A percentile compares a stretch with the other conserved stretches of the same genome.
These are phyloP conservation scores for Oryzias woworae DNA, from an alignment of 2,113 vertebrate genomes.

Conservation along the genomic window DNA sequence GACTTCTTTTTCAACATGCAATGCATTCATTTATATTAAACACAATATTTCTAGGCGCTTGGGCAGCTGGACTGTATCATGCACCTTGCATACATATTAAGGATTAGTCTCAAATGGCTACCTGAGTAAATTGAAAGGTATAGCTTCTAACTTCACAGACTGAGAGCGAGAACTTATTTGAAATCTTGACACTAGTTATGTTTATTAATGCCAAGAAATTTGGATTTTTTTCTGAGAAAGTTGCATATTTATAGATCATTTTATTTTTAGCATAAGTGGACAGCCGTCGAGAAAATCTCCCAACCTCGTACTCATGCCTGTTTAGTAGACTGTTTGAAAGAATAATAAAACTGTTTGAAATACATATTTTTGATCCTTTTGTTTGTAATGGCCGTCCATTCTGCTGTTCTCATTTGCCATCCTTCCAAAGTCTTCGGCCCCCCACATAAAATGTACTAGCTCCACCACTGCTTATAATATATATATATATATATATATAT, in stretches of 20 bases:
- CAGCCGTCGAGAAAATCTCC: background rate
- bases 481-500: too few relatives aligned
- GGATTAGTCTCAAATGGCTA: background rate
- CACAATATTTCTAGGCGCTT: too few relatives aligned
- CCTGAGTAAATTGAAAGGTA: background rate
- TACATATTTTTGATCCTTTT: too few relatives aligned
- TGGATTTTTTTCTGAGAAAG: conserved; percentile 1
- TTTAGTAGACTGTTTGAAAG: too few relatives aligned
- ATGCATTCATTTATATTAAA: background rate
- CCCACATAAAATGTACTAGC: too few relatives aligned
- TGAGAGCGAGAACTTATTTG: background rate
- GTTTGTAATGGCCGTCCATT: too few relatives aligned
- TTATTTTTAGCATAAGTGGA: background rate
- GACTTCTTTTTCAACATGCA: background rate
- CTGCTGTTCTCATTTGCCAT: too few relatives aligned
- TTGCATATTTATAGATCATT: background rate
- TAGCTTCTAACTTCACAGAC: background rate
- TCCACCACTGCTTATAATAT: too few relatives aligned
- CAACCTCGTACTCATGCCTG: background rate
- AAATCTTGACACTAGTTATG: background rate
- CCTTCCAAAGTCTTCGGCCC: too few relatives aligned
- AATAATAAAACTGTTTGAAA: too few relatives aligned
- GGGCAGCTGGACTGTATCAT: too few relatives aligned
- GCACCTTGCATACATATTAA: too few relatives aligned
- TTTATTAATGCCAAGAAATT: background rate